Evolutionary conservation across 2,888 invertebrate genomes (phyloP), one percentile per base, ranked within the genome.

Genomic region (Drosophila pseudotalamancana): DNA sequence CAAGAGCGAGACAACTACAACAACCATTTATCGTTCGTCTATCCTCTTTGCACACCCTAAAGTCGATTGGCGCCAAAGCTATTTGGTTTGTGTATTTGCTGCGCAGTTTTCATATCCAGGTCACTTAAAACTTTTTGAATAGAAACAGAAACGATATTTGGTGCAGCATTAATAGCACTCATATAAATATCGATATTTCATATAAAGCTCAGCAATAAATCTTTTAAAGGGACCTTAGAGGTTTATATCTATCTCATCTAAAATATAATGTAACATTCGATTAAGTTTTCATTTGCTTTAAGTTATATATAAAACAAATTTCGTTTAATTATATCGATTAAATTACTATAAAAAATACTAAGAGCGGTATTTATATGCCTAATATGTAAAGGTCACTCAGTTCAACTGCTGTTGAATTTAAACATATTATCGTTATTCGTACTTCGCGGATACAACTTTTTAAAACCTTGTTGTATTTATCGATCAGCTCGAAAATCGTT

Each of bases 401-500:
- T 3, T 1, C 1, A 4, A 1, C 6, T 0, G 63, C 27, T 16
- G 19, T 3, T 2, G 34, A 32, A 0, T 34, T 63, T 6, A 45
- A 62, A 62, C 18, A 23, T n/a, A 1, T 18, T 12, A n/a, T 14
- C 0, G 12, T 11, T 9, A 11, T 6, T 11, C n/a, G n/a, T n/a
- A n/a, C n/a, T n/a, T n/a, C n/a, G n/a, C n/a, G n/a, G n/a, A n/a
- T n/a, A n/a, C n/a, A 14, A 18, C 0, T 18, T n/a, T 1, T 2
- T 1, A 11, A 1, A 1, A 31, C 0, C 21, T 0, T 2, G 4
- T 5, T 12, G 1, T 12, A 12, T 11, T 43, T 18, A 21, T 19
- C 12, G 23, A 29, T 84, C 54, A 80, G 46, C 61, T 71, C 31
- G 87, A 81, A 68, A 89, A 65, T 54, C 84, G 86, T 68, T 87